These are phyloP conservation scores for Ophion costatus DNA, from an alignment of 2,888 invertebrate genomes.

Conservation along the genomic window DNA sequence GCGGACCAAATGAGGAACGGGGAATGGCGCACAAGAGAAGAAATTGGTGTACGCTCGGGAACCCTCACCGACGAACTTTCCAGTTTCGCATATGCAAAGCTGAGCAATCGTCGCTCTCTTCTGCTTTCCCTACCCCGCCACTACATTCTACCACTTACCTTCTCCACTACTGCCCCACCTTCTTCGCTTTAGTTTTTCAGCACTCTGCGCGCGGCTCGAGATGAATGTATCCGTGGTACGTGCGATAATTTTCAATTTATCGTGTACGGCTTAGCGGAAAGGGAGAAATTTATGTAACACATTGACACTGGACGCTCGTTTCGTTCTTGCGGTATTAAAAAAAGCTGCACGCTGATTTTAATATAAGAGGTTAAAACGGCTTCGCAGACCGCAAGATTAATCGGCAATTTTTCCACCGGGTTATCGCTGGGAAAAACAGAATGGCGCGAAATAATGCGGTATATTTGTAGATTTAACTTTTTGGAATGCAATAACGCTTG, in stretches of 20 bases:
- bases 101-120: conserved; percentile 53
- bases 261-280: neutral
- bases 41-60: conserved; percentile 57
- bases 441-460: too few relatives aligned
- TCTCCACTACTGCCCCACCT: neutral
- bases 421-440: too few relatives aligned
- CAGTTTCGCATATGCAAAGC: conserved; percentile 59
- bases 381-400: too few relatives aligned
- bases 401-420: too few relatives aligned
- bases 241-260: conserved; percentile 65
- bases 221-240: conserved; percentile 55
- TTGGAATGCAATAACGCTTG: too few relatives aligned
- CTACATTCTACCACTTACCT: neutral
- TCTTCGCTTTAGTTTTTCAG: neutral
- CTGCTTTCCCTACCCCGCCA: conserved; percentile 1
- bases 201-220: conserved; percentile 22
- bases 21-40: conserved; percentile 36
- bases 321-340: conserved; percentile 1
- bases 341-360: too few relatives aligned
- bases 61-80: conserved; percentile 53
- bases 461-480: too few relatives aligned
- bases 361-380: too few relatives aligned
- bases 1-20: conserved; percentile 36
- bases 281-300: conserved; percentile 38
- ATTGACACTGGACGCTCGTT: conserved; percentile 34